Evolutionary conservation across 2,113 vertebrate genomes (phyloP).

Genomic region (Gallinago jamesoni): DNA sequence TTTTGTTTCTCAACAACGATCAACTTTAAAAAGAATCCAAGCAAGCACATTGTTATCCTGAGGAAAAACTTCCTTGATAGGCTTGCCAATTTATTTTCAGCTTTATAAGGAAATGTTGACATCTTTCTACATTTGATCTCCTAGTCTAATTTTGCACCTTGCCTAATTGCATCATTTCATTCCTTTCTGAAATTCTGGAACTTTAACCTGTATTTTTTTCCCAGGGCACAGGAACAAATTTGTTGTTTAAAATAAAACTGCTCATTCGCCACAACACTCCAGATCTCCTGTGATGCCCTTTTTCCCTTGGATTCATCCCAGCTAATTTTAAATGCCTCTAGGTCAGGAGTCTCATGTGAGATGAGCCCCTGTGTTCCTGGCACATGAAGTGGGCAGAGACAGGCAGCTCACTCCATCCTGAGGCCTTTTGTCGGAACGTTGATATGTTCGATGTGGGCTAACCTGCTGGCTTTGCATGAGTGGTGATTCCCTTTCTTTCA

Average conservation of each 20-base stretch:
- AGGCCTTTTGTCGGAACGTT: neutral
- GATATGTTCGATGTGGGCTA: accelerated
- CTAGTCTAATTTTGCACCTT: neutral
- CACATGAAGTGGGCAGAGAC: neutral
- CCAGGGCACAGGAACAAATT: neutral
- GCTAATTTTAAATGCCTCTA: neutral
- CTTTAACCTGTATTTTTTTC: neutral
- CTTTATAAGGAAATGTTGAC: neutral
- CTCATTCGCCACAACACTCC: neutral
- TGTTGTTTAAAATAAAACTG: neutral
- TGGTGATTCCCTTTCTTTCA: neutral
- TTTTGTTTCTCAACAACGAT: neutral
- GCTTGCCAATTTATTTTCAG: neutral
- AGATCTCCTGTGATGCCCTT: neutral
- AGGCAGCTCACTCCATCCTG: neutral
- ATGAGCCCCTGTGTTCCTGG: neutral
- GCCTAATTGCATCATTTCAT: neutral
- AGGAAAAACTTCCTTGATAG: neutral
- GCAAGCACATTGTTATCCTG: neutral
- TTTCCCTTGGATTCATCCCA: neutral
- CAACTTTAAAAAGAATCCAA: neutral
- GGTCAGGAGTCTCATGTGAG: neutral
- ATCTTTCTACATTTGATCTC: neutral
- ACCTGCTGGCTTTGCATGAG: neutral
- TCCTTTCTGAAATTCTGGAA: neutral